Base-by-base conservation (phyloP, 2,797 vertebrate genomes). In the Kryptolebias ocellatus region DNA sequence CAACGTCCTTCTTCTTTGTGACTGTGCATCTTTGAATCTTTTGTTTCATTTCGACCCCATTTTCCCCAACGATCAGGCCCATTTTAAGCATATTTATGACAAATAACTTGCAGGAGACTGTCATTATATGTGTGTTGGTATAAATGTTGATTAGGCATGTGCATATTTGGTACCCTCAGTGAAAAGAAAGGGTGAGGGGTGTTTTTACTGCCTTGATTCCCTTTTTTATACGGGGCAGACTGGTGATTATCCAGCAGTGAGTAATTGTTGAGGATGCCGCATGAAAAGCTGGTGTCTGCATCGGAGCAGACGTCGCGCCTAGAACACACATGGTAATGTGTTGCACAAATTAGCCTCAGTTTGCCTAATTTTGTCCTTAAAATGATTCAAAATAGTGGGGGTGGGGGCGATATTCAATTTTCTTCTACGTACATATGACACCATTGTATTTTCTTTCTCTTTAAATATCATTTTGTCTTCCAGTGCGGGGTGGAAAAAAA, bases 231-330 rank as follows among this genome's bases (percentile, higher is more conserved):
- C 24, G 58, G 89, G 45, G 87, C 71, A 81, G 82, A 74, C 83
- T 71, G 72, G 34, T 80, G 84, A 88, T 90, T 89, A 90, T 76
- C 71, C 79, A 74, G 70, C 27, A 34, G 69, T 72, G 67, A 64
- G 79, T 89, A 81, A 87, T 87, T 89, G 85, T 76, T 61, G 69
- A 87, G 85, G 89, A 91, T 87, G 78, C 72, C 42, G 60, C 50
- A 5, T 60, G 79, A 78, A 82, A 75, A 45, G 44, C 45, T 64
- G 77, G 60, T 82, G 86, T 89, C 86, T 90, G 81, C 79, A 80
- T 78, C 70, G 53, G 60, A 74, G 68, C 83, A 72, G 74, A 79
- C 67, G 47, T 74, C 79, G 83, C 65, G 60, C 63, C 58, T 7
- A 57, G 47, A 84, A 56, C 60, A 72, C 68, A 88, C 45, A 28